A percentile compares a stretch with the other conserved stretches of the same genome.
phyloP scores from a whole-genome alignment of 2,888 invertebrate genomes.

The Lottia gigantea region DNA sequence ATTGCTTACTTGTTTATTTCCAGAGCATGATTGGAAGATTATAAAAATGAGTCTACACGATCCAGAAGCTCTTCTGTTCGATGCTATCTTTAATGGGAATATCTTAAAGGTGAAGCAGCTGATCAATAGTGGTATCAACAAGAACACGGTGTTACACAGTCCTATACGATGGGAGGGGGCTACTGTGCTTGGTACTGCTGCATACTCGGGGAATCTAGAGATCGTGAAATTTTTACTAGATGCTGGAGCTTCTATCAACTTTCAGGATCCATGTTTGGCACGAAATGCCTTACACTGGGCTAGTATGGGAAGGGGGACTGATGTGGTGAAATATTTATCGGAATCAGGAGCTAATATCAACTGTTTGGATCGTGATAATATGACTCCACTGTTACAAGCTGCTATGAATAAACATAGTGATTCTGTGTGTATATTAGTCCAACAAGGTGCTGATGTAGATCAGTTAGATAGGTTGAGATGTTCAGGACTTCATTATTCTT shows the following conservation, averaged over 20 bases:
- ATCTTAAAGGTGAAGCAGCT: slow-evolving; percentile 37
- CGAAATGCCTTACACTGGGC: slow-evolving; percentile 53
- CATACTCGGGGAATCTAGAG: slow-evolving; percentile 39
- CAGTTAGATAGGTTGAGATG: slow-evolving; percentile 39
- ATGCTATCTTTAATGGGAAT: slow-evolving; percentile 44
- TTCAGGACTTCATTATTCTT: slow-evolving; percentile 47
- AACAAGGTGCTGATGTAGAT: slow-evolving; percentile 39
- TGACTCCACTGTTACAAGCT: slow-evolving; percentile 46
- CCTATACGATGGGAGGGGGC: slow-evolving; percentile 41
- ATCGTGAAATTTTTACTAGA: slow-evolving; percentile 39
- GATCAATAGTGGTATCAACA: slow-evolving; percentile 40
- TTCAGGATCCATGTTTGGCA: slow-evolving; percentile 39
- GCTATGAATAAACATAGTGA: slow-evolving; percentile 33
- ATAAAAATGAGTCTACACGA: slow-evolving; percentile 23
- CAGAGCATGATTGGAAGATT: slow-evolving; percentile 12
- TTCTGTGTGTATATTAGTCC: slow-evolving; percentile 37
- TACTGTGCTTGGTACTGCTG: slow-evolving; percentile 45
- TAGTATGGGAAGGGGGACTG: slow-evolving; percentile 35
- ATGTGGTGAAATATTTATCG: slow-evolving; percentile 31
- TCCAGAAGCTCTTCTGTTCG: slow-evolving; percentile 31
- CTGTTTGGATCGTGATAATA: slow-evolving; percentile 42
- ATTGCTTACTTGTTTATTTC: not conserved
- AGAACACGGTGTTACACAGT: slow-evolving; percentile 44
- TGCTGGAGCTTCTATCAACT: slow-evolving; percentile 37
- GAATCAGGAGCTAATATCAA: slow-evolving; percentile 41